Evolutionary conservation across 2,113 vertebrate genomes (phyloP).

Genomic region (Acrocephalus arundinaceus): DNA sequence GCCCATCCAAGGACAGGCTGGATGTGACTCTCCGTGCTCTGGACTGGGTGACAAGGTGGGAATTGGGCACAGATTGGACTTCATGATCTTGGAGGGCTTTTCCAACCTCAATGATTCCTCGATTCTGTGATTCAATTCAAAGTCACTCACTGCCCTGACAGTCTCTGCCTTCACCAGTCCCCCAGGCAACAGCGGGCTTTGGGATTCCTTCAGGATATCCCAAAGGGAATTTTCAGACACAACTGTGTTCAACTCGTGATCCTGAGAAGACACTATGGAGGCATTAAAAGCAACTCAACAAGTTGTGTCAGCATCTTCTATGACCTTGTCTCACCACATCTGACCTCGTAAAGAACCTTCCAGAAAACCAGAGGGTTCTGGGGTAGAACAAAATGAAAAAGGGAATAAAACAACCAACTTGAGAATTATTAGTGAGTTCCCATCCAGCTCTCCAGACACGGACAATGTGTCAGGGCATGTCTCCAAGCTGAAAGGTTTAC

Average conservation of each 20-base stretch:
- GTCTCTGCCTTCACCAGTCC: not conserved
- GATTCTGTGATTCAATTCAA: not conserved
- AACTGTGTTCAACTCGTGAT: not conserved
- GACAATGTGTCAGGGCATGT: not conserved
- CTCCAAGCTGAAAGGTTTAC: not conserved
- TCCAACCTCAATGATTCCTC: rapidly evolving
- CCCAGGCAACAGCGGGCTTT: rapidly evolving
- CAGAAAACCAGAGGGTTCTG: not conserved
- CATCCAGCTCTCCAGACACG: not conserved
- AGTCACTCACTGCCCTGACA: not conserved
- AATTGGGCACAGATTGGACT: not conserved
- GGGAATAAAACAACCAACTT: not conserved
- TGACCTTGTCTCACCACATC: not conserved
- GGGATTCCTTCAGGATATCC: not conserved
- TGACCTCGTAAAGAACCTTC: not conserved
- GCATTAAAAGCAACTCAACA: not conserved
- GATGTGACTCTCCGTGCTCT: not conserved
- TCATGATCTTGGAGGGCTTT: not conserved
- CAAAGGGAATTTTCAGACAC: not conserved
- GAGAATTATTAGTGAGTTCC: not conserved
- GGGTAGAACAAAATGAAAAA: not conserved
- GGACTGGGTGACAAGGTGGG: not conserved
- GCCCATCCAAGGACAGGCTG: not conserved
- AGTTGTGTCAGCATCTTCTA: not conserved
- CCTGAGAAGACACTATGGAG: not conserved